A percentile compares a stretch with the other conserved stretches of the same genome.
These are phyloP conservation scores for Dicyrtomina minuta DNA, from an alignment of 2,888 invertebrate genomes.

Conservation along the genomic window DNA sequence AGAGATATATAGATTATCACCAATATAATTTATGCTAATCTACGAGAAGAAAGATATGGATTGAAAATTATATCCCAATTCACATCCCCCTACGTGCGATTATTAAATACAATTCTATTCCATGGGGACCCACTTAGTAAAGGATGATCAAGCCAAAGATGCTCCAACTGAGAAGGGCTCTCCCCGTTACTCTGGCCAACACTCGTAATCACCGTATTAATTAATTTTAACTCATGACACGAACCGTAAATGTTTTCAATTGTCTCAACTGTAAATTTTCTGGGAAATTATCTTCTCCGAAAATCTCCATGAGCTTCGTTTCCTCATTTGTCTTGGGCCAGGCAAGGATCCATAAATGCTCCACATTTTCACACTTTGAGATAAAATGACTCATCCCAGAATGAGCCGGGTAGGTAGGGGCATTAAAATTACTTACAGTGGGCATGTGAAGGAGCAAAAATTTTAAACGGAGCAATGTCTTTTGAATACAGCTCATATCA, in stretches of 20 bases:
- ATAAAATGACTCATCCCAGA: slow-evolving; percentile 43
- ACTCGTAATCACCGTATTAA: slow-evolving; percentile 36
- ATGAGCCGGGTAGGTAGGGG: slow-evolving; percentile 37
- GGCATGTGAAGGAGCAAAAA: slow-evolving; percentile 41
- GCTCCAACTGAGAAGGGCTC: slow-evolving; percentile 33
- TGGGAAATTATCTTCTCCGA: slow-evolving; percentile 37
- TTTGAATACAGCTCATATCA: no score
- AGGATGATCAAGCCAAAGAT: slow-evolving; percentile 50
- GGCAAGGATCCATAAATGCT: slow-evolving; percentile 45
- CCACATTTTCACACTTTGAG: slow-evolving; percentile 44
- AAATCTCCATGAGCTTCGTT: slow-evolving; percentile 37
- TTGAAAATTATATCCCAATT: no score
- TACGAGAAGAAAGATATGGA: no score
- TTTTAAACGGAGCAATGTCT: no score
- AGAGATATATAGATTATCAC: no score
- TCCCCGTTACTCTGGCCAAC: slow-evolving; percentile 33
- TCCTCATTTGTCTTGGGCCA: slow-evolving; percentile 47
- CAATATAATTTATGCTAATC: no score
- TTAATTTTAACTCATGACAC: slow-evolving; percentile 37
- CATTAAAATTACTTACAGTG: slow-evolving; percentile 28
- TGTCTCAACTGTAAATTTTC: slow-evolving; percentile 36
- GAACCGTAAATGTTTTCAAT: slow-evolving; percentile 41
- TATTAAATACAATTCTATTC: no score
- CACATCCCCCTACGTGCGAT: no score
- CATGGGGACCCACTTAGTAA: slow-evolving; percentile 35